Percentiles rank a stretch among this genome's conserved stretches.
Conservation (phyloP, 2,797 vertebrate genomes). For the Pseudochaenichthys georgianus region DNA sequence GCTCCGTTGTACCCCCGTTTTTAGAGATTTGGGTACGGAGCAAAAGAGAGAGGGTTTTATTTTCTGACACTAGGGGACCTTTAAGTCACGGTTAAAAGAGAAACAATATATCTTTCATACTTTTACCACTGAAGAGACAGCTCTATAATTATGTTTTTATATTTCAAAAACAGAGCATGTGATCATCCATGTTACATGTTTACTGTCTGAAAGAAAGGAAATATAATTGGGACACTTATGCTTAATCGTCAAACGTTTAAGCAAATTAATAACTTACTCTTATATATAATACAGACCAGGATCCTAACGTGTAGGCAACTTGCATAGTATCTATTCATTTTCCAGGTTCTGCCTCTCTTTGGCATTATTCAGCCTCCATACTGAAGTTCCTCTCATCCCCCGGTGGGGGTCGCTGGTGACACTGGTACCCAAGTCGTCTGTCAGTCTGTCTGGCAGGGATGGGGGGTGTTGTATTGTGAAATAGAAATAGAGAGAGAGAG, state of each 20-base stretch:
- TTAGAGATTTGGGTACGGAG: no score
- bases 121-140: no score
- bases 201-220: no score
- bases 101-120: no score
- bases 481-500: slow-evolving; percentile 44
- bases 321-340: not conserved
- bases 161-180: no score
- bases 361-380: slow-evolving; percentile 18
- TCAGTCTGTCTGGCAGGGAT: slow-evolving; percentile 69
- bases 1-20: no score
- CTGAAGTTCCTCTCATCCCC: slow-evolving; percentile 40
- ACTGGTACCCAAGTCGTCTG: slow-evolving; percentile 66
- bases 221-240: not conserved
- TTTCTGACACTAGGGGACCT: no score
- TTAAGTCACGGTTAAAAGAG: no score
- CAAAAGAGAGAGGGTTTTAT: no score
- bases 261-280: not conserved
- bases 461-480: slow-evolving; percentile 61
- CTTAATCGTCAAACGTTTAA: not conserved
- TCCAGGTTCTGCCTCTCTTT: slow-evolving; percentile 26
- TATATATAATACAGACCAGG: no score
- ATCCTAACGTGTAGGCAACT: not conserved
- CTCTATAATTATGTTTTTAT: no score
- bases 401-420: slow-evolving; percentile 78
- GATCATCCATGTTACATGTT: no score